Evolutionary conservation across 2,888 invertebrate species (phyloP).

Genomic region (Tetranychus piercei): DNA sequence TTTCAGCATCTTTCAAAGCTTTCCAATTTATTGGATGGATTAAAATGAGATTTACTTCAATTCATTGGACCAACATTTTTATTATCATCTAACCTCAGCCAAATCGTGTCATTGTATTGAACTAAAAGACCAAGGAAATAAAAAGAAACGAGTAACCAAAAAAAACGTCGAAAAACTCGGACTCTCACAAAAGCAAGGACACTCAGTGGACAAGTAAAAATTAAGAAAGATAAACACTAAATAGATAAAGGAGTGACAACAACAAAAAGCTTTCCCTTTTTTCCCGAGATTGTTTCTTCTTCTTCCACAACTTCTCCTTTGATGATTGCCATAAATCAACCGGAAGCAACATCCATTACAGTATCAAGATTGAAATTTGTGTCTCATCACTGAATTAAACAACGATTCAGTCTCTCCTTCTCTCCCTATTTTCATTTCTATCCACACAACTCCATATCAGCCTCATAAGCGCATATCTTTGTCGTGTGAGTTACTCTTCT

Average conservation of each 20-base stretch:
- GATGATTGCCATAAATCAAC: background rate
- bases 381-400: background rate
- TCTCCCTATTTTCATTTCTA: background rate
- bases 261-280: background rate
- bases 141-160: background rate
- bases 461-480: background rate
- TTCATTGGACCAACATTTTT: background rate
- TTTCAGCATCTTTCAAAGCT: too few species aligned
- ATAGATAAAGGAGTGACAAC: background rate
- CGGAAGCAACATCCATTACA: background rate
- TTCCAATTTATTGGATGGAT: too few species aligned
- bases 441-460: background rate
- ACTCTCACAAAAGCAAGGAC: background rate
- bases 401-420: background rate
- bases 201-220: background rate
- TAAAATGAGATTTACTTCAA: background rate
- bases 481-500: background rate
- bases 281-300: background rate
- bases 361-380: background rate
- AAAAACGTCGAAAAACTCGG: background rate
- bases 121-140: background rate
- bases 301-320: too few species aligned
- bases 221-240: background rate
- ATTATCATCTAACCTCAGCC: background rate
- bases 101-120: too few species aligned